Base-by-base conservation (phyloP, 2,113 vertebrate species). In the human (Homo sapiens) region DNA sequence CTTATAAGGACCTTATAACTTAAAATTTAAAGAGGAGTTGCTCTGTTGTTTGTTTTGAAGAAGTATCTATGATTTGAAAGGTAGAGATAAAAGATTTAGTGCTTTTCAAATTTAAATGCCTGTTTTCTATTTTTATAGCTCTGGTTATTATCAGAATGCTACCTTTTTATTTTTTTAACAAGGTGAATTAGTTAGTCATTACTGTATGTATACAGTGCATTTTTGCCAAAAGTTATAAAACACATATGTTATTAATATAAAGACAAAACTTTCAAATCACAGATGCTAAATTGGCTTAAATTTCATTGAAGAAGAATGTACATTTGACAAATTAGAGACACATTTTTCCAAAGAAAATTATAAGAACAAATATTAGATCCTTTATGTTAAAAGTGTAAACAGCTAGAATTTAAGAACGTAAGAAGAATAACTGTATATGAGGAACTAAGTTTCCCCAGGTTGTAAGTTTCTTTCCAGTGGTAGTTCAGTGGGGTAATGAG, bases 291-390 rank as follows among this genome's bases (percentile, higher is more conserved):
- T 92, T 97, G 86, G 59, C 68, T 96, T 97, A 96, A 92, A 80
- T 96, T 97, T 96, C 38, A 93, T 87, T 97, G 92, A 94, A 94
- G 73, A 97, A 94, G 84, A 95, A 96, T 89, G 86, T 89, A 50
- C 43, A 20, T 76, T 96, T 94, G 79, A 97, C 79, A 96, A 97
- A 94, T 97, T 83, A 96, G 95, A 96, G 93, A 86, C 79, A 97
- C 7, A 52, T 97, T 97, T 97, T 95, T 70, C 82, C 59, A 83
- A 96, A 90, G 66, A 89, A 86, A 97, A 89, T 86, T 68, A 1
- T 85, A 91, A 89, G 27, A 92, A 52, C 73, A 89, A 94, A 80
- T 92, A 92, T 80, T 87, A 70, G 23, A 22, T 86, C 11, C 55
- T 96, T 92, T 94, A 72, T 85, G 70, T 96, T 90, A 86, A 89